Base-by-base conservation (phyloP, 2,888 invertebrate species). In the Lasioglossum lativentre region DNA sequence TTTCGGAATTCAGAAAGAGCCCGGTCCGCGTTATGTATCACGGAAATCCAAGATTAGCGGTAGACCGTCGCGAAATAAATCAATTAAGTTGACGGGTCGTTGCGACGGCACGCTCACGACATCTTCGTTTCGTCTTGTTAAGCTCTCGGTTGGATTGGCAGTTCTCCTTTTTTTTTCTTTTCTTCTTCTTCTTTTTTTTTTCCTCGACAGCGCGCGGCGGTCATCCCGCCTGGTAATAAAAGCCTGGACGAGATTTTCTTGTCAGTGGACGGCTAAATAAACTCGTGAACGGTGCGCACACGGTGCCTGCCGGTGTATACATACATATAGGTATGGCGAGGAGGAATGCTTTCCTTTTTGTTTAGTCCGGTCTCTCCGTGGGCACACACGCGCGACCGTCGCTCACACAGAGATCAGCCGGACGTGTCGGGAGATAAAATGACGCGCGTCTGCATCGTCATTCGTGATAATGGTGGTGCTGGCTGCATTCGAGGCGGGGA, bases 391-490 rank as follows among this genome's bases (percentile, higher is more conserved):
- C 45, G 42, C 63, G 30, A 27, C 14, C 30, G 16, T 2, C 45
- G 16, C 42, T 47, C 66, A 42, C 19, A 70, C 59, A 88, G 83
- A 90, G 83, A 79, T 83, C 80, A 78, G 59, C 87, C 79, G 85
- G 89, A 86, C 83, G 86, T 80, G 89, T 84, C 82, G 87, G 59
- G 89, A 90, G 89, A 89, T 92, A 91, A 91, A 93, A 93, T 92
- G 90, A 92, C 91, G 90, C 87, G 88, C 89, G 91, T 89, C 88
- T 92, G 93, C 93, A 91, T 90, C 92, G 93, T 93, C 93, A 93
- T 93, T 91, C 90, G 90, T 88, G 89, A 91, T 94, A 93, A 93
- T 93, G 89, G 90, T 75, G 83, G 77, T 63, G 76, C 76, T 73
- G 73, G 63, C 82, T 80, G 83, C 75, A 78, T 74, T 73, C 52